Evolutionary conservation across 2,888 invertebrate genomes (phyloP), one percentile per base, ranked within the genome.

Genomic region (Lasioglossum zephyrum): DNA sequence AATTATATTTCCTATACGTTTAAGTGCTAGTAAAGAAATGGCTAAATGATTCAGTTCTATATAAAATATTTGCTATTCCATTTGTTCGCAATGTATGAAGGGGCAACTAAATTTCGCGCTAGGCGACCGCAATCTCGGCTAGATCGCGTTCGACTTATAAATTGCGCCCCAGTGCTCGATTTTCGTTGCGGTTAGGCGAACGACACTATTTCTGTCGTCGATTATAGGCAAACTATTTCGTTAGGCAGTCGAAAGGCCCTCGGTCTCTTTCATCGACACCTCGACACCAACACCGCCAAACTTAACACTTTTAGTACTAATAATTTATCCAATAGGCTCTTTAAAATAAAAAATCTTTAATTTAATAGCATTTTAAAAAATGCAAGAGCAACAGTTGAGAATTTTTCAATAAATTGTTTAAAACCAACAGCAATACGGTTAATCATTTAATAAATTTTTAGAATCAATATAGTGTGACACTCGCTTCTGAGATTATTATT

Each of bases 141-240:
- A 72, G 73, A 63, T 75, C 73, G 57, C 53, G 73, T 85, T 84
- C 78, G 82, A 60, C 78, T 88, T 85, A 88, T 87, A 89, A 88
- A 88, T 90, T 86, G 80, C 80, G 81, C 44, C 72, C 86, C 84
- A 82, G 87, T 89, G 90, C 81, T 87, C 88, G 87, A 90, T 90
- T 90, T 49, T 26, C 82, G 57, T 81, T 49, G 73, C 80, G 88
- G 86, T 90, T 36, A 81, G 82, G 87, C 85, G 90, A 90, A 90
- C 86, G 86, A 78, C 88, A 80, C 89, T 89, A 89, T 89, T 89
- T 89, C 69, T 72, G 89, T 89, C 90, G 79, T 41, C 60, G 82
- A 88, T 90, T 72, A 90, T 83, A 80, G 79, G 73, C 81, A 86
- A 84, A 81, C 66, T 31, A 47, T 82, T 76, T 76, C 66, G 69